Percentiles rank a stretch among this genome's conserved stretches.
phyloP scores from a whole-genome alignment of 2,113 vertebrate genomes.

The Nibea coibor region DNA sequence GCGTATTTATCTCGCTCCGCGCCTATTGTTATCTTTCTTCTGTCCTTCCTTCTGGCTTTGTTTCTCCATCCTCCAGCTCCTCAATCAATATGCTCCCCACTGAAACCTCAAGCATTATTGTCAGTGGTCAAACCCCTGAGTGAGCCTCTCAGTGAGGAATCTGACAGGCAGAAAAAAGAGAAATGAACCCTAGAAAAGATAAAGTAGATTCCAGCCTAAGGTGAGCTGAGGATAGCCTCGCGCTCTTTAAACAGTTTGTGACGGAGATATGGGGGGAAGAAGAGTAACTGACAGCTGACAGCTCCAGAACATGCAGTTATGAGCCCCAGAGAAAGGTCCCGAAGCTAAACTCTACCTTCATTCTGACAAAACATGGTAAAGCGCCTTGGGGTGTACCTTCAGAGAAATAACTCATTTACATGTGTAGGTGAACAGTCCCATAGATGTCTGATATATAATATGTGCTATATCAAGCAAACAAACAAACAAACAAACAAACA shows the following conservation, averaged over 20 bases:
- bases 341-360: conserved; percentile 24
- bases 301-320: conserved; percentile 19
- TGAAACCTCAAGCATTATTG: conserved; percentile 50
- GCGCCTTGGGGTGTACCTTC: conserved; percentile 16
- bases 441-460: conserved; percentile 14
- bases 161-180: conserved; percentile 49
- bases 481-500: conserved; percentile 20
- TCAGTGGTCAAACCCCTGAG: conserved; percentile 52
- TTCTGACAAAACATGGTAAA: conserved; percentile 25
- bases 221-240: conserved; percentile 59
- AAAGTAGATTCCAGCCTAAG: conserved; percentile 54
- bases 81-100: conserved; percentile 58
- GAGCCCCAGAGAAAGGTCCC: conserved; percentile 29
- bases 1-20: conserved; percentile 14
- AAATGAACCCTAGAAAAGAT: conserved; percentile 41
- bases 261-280: conserved; percentile 13
- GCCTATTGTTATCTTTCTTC: conserved; percentile 26
- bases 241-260: conserved; percentile 7
- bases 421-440: neutral
- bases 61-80: conserved; percentile 41
- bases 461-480: conserved; percentile 26
- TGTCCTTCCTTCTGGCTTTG: neutral
- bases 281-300: conserved; percentile 1
- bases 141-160: conserved; percentile 50
- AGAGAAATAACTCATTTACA: conserved; percentile 9